phyloP scores from a whole-genome alignment of 2,888 invertebrate species.

The Rhaphigaster nebulosa region DNA sequence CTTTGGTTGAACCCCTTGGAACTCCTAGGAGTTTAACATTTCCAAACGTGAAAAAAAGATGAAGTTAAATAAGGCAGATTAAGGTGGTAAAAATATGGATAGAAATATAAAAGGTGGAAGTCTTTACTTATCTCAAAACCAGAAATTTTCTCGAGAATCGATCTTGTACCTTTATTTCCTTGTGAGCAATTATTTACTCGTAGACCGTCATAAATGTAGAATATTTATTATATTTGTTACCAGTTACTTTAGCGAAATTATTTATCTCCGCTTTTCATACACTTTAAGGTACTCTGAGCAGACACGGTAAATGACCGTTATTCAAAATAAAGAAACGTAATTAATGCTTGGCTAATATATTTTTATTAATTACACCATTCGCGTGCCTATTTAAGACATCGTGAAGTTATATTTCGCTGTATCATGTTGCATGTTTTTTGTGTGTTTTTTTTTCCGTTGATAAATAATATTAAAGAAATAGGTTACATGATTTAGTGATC shows the following conservation, averaged over 20 bases:
- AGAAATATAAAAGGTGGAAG: too few species aligned
- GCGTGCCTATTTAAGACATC: background rate
- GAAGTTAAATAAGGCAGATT: too few species aligned
- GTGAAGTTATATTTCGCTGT: background rate
- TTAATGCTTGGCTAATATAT: background rate
- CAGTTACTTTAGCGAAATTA: background rate
- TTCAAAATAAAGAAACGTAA: background rate
- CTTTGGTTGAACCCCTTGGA: too few species aligned
- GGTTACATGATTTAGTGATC: background rate
- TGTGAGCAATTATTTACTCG: too few species aligned
- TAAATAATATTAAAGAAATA: constrained; percentile 43
- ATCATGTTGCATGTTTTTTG: background rate
- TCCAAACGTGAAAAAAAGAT: too few species aligned
- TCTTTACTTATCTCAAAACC: too few species aligned
- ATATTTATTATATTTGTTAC: too few species aligned
- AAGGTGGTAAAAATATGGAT: too few species aligned
- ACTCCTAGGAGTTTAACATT: too few species aligned
- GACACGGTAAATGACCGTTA: constrained; percentile 14
- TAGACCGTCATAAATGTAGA: too few species aligned
- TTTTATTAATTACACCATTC: constrained; percentile 4
- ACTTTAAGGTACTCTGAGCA: background rate
- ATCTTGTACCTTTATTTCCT: too few species aligned
- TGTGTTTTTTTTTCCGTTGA: background rate
- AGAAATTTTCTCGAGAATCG: too few species aligned
- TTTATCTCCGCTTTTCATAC: background rate